Percentiles rank a stretch among this genome's conserved stretches.
These are phyloP conservation scores for Hydrophis major DNA, from an alignment of 2,797 vertebrate species.

Conservation along the genomic window DNA sequence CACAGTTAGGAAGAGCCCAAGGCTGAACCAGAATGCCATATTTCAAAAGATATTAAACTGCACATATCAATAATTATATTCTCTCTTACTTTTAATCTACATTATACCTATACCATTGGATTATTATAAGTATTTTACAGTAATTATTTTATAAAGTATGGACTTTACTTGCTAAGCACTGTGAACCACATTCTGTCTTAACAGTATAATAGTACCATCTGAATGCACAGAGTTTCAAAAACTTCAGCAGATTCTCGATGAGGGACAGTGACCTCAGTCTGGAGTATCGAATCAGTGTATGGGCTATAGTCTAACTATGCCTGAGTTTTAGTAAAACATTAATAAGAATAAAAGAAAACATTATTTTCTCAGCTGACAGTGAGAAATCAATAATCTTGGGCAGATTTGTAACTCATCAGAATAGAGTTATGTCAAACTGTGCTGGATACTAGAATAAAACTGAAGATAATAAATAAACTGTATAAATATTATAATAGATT, in stretches of 20 bases:
- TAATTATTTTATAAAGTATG: not conserved
- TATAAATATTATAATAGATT: not conserved
- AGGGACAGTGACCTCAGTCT: constrained; percentile 34
- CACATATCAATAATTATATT: not conserved
- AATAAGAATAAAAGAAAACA: not conserved
- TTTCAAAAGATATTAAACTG: constrained; percentile 26
- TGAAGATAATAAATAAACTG: not conserved
- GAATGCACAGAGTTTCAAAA: not conserved
- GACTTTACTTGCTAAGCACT: constrained; percentile 3
- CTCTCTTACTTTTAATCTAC: constrained; percentile 26
- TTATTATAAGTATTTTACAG: not conserved
- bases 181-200: not conserved
- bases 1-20: not conserved
- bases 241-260: constrained; percentile 7
- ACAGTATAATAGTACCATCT: not conserved
- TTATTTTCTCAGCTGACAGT: not conserved
- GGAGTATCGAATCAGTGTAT: not conserved
- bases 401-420: not conserved
- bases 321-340: constrained; percentile 9
- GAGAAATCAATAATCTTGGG: not conserved
- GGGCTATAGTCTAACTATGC: not conserved
- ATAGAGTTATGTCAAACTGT: not conserved
- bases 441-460: not conserved
- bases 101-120: not conserved
- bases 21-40: constrained; percentile 22